Conservation (phyloP, 2,888 invertebrate genomes). For the Hipparchia semele region DNA sequence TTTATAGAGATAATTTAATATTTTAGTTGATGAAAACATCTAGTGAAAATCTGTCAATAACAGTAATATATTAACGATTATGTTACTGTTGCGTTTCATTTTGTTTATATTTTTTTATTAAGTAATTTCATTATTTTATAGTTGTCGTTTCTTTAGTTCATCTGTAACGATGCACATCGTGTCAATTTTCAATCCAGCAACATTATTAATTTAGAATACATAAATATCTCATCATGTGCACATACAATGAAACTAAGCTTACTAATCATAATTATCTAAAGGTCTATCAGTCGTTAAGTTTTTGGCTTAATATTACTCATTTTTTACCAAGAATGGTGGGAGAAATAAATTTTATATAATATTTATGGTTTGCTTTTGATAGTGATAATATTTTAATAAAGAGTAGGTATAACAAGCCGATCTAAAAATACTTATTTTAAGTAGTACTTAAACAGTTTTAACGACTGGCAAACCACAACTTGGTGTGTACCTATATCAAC, state of each 20-base stretch:
- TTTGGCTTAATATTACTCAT: slow-evolving; percentile 27
- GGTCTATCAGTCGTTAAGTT: slow-evolving; percentile 44
- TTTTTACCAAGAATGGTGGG: slow-evolving; percentile 25
- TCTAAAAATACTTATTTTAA: not conserved
- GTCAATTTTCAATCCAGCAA: not conserved
- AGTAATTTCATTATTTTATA: not conserved
- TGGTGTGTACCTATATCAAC: slow-evolving; percentile 49
- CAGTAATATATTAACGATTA: too few relatives aligned
- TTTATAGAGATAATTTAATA: too few relatives aligned
- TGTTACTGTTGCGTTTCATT: not conserved
- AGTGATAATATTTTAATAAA: not conserved
- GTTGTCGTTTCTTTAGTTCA: not conserved
- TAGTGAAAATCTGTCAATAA: too few relatives aligned
- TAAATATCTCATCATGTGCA: not conserved
- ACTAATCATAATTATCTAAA: slow-evolving; percentile 34
- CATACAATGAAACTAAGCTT: slow-evolving; percentile 45
- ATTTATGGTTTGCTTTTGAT: not conserved
- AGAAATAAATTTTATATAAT: slow-evolving; percentile 11
- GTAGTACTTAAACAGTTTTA: slow-evolving; percentile 34
- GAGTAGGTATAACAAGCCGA: not conserved
- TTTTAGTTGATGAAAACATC: too few relatives aligned
- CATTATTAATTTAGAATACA: not conserved
- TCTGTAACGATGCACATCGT: too few relatives aligned
- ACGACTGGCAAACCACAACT: slow-evolving; percentile 51
- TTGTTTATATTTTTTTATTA: not conserved